These are phyloP conservation scores for Ophiodon elongatus DNA, from an alignment of 2,113 vertebrate genomes.

Conservation along the genomic window DNA sequence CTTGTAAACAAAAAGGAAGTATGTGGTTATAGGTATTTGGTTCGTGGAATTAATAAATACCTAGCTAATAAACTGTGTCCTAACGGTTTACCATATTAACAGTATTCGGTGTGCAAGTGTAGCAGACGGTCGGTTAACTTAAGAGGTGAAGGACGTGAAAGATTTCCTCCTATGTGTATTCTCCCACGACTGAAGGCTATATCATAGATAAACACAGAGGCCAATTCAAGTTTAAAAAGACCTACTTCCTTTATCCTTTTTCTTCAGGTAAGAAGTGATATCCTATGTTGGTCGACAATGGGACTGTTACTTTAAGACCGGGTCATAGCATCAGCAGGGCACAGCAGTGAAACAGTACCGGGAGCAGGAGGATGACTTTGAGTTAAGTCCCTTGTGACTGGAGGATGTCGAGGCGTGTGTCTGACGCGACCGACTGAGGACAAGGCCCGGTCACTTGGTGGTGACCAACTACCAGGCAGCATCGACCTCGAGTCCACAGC, in stretches of 20 bases:
- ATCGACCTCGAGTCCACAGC: not conserved
- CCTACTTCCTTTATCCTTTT: conserved; percentile 20
- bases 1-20: conserved; percentile 61
- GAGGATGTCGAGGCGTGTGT: conserved; percentile 27
- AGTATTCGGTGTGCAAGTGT: conserved; percentile 70
- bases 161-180: conserved; percentile 9
- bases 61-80: conserved; percentile 31
- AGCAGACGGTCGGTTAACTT: conserved; percentile 59
- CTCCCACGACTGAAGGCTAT: conserved; percentile 35
- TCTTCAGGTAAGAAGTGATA: conserved; percentile 48
- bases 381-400: conserved; percentile 18
- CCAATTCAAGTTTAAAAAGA: conserved; percentile 5
- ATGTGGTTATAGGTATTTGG: conserved; percentile 74
- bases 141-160: conserved; percentile 33
- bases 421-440: conserved; percentile 9
- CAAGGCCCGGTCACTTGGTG: conserved; percentile 19
- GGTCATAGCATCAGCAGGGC: conserved; percentile 23
- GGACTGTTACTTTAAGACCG: conserved; percentile 36
- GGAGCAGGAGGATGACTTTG: conserved; percentile 26
- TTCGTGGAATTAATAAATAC: conserved; percentile 72
- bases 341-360: conserved; percentile 42
- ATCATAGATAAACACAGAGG: conserved; percentile 19
- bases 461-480: conserved; percentile 12
- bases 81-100: conserved; percentile 50
- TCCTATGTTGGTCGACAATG: conserved; percentile 23